Conservation (phyloP, 2,797 vertebrate genomes). For the Diceros bicornis region DNA sequence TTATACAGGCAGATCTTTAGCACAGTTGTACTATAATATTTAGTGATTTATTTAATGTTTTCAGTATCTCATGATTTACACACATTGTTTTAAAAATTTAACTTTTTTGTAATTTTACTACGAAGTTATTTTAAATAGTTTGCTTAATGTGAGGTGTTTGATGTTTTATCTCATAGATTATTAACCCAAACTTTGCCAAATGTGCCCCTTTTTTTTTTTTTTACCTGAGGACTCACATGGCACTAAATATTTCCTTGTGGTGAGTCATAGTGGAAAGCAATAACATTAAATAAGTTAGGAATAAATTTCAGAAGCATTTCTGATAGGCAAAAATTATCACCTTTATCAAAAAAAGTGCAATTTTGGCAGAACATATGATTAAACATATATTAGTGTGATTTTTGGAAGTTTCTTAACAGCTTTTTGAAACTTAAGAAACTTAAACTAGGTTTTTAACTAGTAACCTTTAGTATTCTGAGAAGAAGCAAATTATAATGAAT, state of each 20-base stretch:
- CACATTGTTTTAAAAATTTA: not conserved
- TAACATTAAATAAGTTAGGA: not conserved
- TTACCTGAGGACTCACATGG: not conserved
- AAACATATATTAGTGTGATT: not conserved
- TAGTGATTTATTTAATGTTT: not conserved
- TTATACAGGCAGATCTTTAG: not conserved
- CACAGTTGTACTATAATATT: not conserved
- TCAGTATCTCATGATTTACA: not conserved
- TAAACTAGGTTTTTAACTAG: not conserved
- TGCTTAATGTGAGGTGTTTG: not conserved
- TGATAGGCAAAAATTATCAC: not conserved
- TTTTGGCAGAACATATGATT: constrained; percentile 1
- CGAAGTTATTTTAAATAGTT: constrained; percentile 5
- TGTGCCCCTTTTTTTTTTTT: not conserved
- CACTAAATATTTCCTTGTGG: not conserved
- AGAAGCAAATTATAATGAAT: not conserved
- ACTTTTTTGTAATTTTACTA: not conserved
- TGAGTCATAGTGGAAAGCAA: not conserved
- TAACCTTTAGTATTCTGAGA: not conserved
- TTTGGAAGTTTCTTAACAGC: not conserved
- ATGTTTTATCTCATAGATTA: constrained; percentile 10
- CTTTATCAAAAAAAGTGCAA: not conserved
- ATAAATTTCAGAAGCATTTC: not conserved
- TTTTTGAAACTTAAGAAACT: not conserved
- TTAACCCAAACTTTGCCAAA: constrained; percentile 13